Percentiles rank a stretch among this genome's conserved stretches.
Conservation (phyloP, 2,113 vertebrate genomes). For the Tursiops truncatus region DNA sequence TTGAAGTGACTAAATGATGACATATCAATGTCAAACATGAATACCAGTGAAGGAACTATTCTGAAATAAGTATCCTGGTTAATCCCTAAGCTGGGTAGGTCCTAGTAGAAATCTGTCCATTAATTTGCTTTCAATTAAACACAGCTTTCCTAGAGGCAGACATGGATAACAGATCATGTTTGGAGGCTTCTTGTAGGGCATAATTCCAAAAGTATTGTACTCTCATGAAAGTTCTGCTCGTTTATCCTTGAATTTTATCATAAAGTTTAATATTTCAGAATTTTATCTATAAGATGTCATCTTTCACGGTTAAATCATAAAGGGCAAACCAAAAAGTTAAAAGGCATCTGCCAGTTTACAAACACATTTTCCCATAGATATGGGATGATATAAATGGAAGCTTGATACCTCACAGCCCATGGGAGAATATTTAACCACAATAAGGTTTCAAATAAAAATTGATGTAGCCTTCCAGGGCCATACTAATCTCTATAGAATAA, state of each 20-base stretch:
- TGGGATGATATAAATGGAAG: not conserved
- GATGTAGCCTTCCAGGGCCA: not conserved
- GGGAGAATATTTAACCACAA: not conserved
- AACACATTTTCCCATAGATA: not conserved
- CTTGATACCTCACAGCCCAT: not conserved
- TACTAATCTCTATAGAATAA: not conserved
- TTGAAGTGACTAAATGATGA: slow-evolving; percentile 35
- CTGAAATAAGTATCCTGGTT: slow-evolving; percentile 37
- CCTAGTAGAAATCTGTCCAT: not conserved
- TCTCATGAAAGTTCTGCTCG: not conserved
- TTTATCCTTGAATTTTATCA: slow-evolving; percentile 32
- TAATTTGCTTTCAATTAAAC: slow-evolving; percentile 10
- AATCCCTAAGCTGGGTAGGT: not conserved
- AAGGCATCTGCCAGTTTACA: not conserved
- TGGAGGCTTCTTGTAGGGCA: not conserved
- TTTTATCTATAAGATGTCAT: not conserved
- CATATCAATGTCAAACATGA: slow-evolving; percentile 32
- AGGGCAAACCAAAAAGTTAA: slow-evolving; percentile 24
- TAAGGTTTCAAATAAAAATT: slow-evolving; percentile 3
- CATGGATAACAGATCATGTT: not conserved
- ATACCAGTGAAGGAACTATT: slow-evolving; percentile 33
- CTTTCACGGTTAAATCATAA: not conserved
- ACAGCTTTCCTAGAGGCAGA: slow-evolving; percentile 23
- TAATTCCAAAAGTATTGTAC: not conserved
- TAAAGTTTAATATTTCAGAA: not conserved